A percentile compares a stretch with the other conserved stretches of the same genome.
phyloP scores from a whole-genome alignment of 2,113 vertebrate species.

The Otis tarda region DNA sequence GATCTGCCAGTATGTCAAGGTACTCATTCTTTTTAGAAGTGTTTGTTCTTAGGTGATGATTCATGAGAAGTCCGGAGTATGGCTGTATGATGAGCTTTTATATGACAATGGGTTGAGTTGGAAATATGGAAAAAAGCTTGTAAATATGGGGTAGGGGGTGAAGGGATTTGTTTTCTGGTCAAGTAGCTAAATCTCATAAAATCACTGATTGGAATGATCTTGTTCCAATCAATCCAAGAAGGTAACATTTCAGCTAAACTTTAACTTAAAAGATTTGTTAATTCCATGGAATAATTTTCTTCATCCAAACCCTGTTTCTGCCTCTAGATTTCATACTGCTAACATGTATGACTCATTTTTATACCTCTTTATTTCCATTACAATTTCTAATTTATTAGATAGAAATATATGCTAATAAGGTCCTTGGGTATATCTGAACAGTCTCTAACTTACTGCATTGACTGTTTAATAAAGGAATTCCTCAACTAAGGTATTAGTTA shows the following conservation, averaged over 20 bases:
- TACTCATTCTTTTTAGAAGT: neutral
- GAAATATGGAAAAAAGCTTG: neutral
- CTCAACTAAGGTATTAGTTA: neutral
- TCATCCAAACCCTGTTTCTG: neutral
- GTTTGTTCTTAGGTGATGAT: neutral
- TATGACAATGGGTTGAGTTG: neutral
- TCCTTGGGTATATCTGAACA: neutral
- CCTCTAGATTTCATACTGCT: neutral
- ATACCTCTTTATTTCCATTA: neutral
- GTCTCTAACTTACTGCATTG: neutral
- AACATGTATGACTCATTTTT: neutral
- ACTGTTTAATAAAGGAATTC: neutral
- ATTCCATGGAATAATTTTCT: neutral
- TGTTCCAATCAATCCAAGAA: neutral
- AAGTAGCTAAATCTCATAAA: neutral
- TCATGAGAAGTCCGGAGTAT: neutral
- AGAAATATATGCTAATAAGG: neutral
- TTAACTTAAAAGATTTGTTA: neutral
- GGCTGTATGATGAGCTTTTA: neutral
- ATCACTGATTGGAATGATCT: neutral
- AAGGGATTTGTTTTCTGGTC: neutral
- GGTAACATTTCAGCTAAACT: neutral
- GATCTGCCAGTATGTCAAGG: neutral
- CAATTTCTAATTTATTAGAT: neutral
- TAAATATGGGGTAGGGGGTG: neutral